phyloP scores from a whole-genome alignment of 2,113 vertebrate genomes.

The Sula dactylatra region DNA sequence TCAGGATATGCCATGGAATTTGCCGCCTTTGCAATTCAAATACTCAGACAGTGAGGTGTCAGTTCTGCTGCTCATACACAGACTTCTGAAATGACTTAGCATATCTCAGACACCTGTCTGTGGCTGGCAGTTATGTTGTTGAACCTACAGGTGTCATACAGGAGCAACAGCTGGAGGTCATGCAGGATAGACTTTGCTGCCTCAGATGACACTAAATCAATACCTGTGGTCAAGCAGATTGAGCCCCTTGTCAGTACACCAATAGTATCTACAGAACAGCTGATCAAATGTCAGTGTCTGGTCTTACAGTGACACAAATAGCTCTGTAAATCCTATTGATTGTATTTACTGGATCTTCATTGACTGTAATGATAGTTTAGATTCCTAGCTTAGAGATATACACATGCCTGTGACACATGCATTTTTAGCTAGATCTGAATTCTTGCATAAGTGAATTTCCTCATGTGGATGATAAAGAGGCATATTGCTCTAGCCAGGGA shows the following conservation, averaged over 20 bases:
- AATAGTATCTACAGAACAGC: not conserved
- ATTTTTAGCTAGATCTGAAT: not conserved
- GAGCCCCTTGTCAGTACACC: not conserved
- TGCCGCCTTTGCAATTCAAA: not conserved
- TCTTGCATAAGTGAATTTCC: not conserved
- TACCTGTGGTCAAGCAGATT: not conserved
- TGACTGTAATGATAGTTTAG: not conserved
- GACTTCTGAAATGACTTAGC: not conserved
- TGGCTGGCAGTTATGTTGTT: not conserved
- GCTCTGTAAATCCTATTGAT: not conserved
- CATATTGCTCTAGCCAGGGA: not conserved
- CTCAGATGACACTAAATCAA: not conserved
- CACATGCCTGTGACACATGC: fast-evolving
- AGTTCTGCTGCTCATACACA: not conserved
- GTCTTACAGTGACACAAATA: not conserved
- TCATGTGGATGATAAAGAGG: not conserved
- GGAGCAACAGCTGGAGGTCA: not conserved
- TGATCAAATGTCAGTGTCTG: not conserved
- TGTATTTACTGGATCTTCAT: not conserved
- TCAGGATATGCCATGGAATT: not conserved
- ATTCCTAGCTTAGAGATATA: not conserved
- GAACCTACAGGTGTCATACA: not conserved
- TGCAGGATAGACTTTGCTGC: not conserved
- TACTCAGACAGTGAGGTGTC: not conserved
- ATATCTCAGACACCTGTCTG: not conserved